These are phyloP conservation scores for Hypsibius dujardini DNA, from an alignment of 1,140 invertebrate species.

Conservation along the genomic window DNA sequence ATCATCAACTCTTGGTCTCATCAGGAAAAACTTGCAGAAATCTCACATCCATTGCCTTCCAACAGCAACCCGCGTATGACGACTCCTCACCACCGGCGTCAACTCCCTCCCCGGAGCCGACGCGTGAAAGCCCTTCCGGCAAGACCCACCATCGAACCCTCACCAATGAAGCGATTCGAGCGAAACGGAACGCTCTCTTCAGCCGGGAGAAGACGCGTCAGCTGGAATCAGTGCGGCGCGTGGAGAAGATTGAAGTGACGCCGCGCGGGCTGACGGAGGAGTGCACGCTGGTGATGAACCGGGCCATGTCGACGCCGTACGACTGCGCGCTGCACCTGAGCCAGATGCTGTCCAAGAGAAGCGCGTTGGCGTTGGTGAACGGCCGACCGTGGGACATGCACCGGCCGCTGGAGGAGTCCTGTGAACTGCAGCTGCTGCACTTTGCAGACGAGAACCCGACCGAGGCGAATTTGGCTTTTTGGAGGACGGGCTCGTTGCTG, in stretches of 20 bases:
- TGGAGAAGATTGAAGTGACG: conserved; percentile 77
- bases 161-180: conserved; percentile 1
- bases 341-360: conserved; percentile 49
- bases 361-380: conserved; percentile 62
- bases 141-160: too few relatives aligned
- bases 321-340: conserved; percentile 70
- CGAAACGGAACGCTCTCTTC: conserved; percentile 46
- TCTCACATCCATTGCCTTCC: too few relatives aligned
- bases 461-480: conserved; percentile 33
- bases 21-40: too few relatives aligned
- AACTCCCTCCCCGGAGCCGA: too few relatives aligned
- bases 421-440: conserved; percentile 57
- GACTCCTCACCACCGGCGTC: too few relatives aligned
- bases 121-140: too few relatives aligned
- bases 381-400: conserved; percentile 73
- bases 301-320: conserved; percentile 68
- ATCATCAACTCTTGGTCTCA: too few relatives aligned
- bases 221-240: conserved; percentile 47
- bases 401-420: conserved; percentile 55
- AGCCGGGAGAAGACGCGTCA: conserved; percentile 57
- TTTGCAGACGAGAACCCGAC: conserved; percentile 47
- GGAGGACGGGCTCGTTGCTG: conserved; percentile 18
- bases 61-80: too few relatives aligned
- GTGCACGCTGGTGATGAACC: conserved; percentile 69
- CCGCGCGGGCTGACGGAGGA: conserved; percentile 51